phyloP scores from a whole-genome alignment of 2,888 invertebrate genomes.

The Adela reaumurella region DNA sequence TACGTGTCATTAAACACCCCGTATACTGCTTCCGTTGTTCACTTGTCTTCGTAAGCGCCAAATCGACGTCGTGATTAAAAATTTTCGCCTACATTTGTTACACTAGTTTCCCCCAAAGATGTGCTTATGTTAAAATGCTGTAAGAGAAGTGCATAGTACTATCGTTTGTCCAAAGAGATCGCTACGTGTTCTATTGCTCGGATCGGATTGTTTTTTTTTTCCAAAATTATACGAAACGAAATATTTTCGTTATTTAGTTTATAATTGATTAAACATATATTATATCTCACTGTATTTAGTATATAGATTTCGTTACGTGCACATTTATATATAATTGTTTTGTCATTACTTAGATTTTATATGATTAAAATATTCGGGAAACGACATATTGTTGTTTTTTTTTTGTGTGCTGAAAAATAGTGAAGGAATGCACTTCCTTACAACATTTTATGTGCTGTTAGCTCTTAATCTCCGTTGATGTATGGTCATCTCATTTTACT shows the following conservation, averaged over 20 bases:
- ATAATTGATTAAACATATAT: too few relatives aligned
- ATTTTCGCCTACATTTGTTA: too few relatives aligned
- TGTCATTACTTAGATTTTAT: neutral
- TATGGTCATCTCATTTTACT: conserved; percentile 1
- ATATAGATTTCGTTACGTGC: neutral
- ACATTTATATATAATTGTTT: conserved; percentile 1
- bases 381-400: conserved; percentile 24
- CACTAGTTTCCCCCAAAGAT: neutral
- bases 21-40: too few relatives aligned
- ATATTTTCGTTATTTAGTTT: too few relatives aligned
- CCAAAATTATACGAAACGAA: too few relatives aligned
- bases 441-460: conserved; percentile 22
- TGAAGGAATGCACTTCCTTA: conserved; percentile 52
- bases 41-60: too few relatives aligned
- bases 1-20: too few relatives aligned
- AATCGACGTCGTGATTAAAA: neutral
- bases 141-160: neutral
- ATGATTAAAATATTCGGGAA: conserved; percentile 4
- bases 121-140: neutral
- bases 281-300: too few relatives aligned
- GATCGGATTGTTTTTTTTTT: too few relatives aligned
- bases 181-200: neutral
- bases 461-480: neutral
- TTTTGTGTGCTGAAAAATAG: conserved; percentile 57
- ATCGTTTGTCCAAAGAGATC: neutral